Base-by-base conservation (phyloP, 2,797 vertebrate species). In the Anabacerthia variegaticeps region DNA sequence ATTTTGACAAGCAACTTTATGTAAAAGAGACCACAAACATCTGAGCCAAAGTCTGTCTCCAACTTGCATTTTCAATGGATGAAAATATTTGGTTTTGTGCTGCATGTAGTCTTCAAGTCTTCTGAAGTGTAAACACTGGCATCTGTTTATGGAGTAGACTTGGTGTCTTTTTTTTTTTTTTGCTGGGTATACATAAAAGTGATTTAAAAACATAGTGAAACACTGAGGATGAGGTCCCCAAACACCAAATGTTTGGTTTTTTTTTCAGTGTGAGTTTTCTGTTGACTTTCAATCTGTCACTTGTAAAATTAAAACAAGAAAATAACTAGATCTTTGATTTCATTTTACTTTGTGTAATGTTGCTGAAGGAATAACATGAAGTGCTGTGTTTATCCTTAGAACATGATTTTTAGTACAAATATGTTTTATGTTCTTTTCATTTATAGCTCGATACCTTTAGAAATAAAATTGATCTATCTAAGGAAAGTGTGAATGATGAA, bases 401-500 rank as follows among this genome's bases (percentile, higher is more conserved):
- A 74, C 48, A 1, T 72, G 19, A 56, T 52, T 83, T 75, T 76
- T 66, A 88, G 48, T 95, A 75, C 32, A 91, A 96, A 39, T 66
- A 16, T 80, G 85, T 93, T 96, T 75, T 90, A 9, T 96, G 55
- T 97, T 92, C 94, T 95, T 97, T 78, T 90, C 27, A 46, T 96
- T 95, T 85, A 27, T 95, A 99, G 99, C 98, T 98, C 96, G 98
- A 98, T 78, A 98, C 97, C 41, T 97, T 99, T 74, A 98, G 96
- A 95, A 98, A 98, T 93, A 98, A 98, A 93, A 95, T 98, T 93
- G 98, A 98, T 96, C 98, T 98, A 49, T 96, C 96, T 49, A 98
- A 99, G 95, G 98, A 98, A 94, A 96, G 94, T 46, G 97, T 97
- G 94, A 98, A 98, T 73, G 98, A 98, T 94, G 98, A 98, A 94